A percentile compares a stretch with the other conserved stretches of the same genome.
These are phyloP conservation scores for Mallotus villosus DNA, from an alignment of 2,797 vertebrate genomes.

Conservation along the genomic window DNA sequence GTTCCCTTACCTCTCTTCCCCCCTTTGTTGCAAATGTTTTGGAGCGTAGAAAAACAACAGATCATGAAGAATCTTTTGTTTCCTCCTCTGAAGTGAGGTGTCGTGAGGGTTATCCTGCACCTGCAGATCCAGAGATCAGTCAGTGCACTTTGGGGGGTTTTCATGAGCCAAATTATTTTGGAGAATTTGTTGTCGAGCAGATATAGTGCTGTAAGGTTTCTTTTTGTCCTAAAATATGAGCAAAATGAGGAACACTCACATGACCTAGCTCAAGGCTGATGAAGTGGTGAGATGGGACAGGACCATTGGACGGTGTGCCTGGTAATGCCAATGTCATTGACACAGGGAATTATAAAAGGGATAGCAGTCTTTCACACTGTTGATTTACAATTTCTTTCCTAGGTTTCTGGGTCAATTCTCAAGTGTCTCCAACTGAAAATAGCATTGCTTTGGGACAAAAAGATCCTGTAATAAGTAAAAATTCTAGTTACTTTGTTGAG, in stretches of 20 bases:
- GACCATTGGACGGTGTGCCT: slow-evolving; percentile 24
- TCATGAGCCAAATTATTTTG: not conserved
- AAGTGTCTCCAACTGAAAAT: slow-evolving; percentile 41
- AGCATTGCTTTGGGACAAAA: slow-evolving; percentile 45
- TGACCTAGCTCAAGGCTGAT: slow-evolving; percentile 30
- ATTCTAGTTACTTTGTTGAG: not conserved
- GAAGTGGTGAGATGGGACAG: slow-evolving; percentile 30
- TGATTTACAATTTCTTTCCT: slow-evolving; percentile 45
- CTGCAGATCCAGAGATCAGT: slow-evolving; percentile 27
- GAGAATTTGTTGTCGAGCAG: not conserved
- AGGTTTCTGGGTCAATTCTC: slow-evolving; percentile 53
- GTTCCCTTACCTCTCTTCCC: not conserved
- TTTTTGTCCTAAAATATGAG: too few relatives aligned
- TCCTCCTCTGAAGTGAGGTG: slow-evolving; percentile 28
- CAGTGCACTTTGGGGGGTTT: slow-evolving; percentile 9
- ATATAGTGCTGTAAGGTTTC: too few relatives aligned
- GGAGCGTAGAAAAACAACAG: not conserved
- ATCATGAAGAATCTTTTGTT: not conserved
- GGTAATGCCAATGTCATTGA: slow-evolving; percentile 29
- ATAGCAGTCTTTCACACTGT: slow-evolving; percentile 30
- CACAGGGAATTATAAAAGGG: slow-evolving; percentile 29
- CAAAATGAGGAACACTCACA: too few relatives aligned
- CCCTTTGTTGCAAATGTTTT: not conserved
- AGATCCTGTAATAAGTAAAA: slow-evolving; percentile 24
- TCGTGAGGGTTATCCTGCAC: slow-evolving; percentile 19